phyloP scores from a whole-genome alignment of 2,888 invertebrate genomes.

The Habrosyne pyritoides region DNA sequence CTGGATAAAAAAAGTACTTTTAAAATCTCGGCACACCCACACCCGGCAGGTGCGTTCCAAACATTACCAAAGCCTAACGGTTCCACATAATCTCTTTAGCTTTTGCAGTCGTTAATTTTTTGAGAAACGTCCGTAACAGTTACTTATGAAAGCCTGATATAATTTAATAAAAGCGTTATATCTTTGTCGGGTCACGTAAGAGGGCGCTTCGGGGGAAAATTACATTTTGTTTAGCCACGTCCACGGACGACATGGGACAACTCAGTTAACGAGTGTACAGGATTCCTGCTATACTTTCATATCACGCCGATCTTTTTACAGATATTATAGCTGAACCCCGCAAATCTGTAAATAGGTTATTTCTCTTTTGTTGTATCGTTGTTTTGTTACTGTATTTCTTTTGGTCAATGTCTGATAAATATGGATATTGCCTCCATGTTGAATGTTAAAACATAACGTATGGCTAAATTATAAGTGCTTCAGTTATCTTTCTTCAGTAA shows the following conservation, averaged over 20 bases:
- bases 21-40: slow-evolving; percentile 39
- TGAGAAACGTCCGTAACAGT: slow-evolving; percentile 62
- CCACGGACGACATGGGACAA: slow-evolving; percentile 74
- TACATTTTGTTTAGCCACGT: slow-evolving; percentile 82
- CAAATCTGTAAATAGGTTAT: slow-evolving; percentile 5
- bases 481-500: no score
- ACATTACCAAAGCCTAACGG: slow-evolving; percentile 14
- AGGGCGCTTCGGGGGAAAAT: slow-evolving; percentile 77
- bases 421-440: no score
- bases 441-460: no score
- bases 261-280: slow-evolving; percentile 78
- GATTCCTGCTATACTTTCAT: slow-evolving; percentile 75
- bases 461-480: no score
- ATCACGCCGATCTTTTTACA: slow-evolving; percentile 65
- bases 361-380: neutral
- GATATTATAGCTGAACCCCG: slow-evolving; percentile 34
- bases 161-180: slow-evolving; percentile 81
- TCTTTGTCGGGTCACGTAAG: slow-evolving; percentile 81
- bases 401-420: neutral
- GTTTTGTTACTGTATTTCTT: neutral
- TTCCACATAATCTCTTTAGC: slow-evolving; percentile 57
- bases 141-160: slow-evolving; percentile 76
- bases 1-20: slow-evolving; percentile 32
- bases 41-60: slow-evolving; percentile 34
- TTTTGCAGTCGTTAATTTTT: slow-evolving; percentile 62